Conservation (phyloP, 1,140 invertebrate species). For the Cryptotermes secundus region DNA sequence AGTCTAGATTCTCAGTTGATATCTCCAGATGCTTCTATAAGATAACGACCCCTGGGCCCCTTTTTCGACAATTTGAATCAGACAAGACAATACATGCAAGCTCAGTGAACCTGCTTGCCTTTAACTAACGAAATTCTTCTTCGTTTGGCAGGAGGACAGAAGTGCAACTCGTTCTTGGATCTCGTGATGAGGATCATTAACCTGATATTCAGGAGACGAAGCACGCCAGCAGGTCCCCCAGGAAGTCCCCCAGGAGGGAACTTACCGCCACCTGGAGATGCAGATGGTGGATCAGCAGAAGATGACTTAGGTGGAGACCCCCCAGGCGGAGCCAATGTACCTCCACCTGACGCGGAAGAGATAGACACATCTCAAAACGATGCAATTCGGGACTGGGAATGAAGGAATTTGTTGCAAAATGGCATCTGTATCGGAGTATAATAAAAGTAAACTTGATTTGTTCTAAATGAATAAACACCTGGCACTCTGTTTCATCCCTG, state of each 20-base stretch:
- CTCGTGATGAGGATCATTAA: not conserved
- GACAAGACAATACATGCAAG: no score
- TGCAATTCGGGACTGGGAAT: not conserved
- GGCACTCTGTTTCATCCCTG: no score
- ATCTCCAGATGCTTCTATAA: no score
- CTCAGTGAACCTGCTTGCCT: no score
- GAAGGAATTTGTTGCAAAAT: not conserved
- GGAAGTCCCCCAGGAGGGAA: no score
- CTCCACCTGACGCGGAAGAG: not conserved
- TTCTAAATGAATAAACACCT: no score
- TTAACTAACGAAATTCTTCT: no score
- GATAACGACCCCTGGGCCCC: no score
- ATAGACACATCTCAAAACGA: not conserved
- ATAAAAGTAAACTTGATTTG: no score
- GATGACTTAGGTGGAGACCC: not conserved
- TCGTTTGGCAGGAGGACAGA: not conserved
- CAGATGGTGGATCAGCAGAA: not conserved
- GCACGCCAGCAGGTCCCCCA: not conserved
- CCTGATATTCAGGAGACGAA: not conserved
- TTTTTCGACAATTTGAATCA: no score
- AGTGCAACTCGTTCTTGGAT: not conserved
- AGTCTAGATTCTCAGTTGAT: no score
- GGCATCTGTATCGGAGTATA: no score
- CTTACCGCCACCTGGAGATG: not conserved
- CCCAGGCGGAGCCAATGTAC: not conserved